These are phyloP conservation scores for Fulmarus glacialis DNA, from an alignment of 2,113 vertebrate species.

Conservation along the genomic window DNA sequence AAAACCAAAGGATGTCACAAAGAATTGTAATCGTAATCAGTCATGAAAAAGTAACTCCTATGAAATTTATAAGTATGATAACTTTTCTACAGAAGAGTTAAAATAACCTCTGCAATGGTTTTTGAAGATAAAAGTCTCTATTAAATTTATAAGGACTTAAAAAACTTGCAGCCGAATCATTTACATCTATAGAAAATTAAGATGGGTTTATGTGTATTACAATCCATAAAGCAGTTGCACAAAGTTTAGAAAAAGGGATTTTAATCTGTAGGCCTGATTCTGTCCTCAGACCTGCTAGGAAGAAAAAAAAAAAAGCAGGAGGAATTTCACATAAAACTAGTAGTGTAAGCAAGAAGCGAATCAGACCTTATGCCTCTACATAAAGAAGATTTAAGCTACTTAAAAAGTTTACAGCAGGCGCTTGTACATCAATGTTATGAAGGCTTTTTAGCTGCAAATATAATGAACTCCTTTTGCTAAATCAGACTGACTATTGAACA, in stretches of 20 bases:
- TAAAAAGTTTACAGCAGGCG: constrained; percentile 42
- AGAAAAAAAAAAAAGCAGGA: neutral
- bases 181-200: neutral
- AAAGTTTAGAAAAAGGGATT: neutral
- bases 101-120: neutral
- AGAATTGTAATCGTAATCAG: neutral
- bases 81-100: neutral
- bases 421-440: constrained; percentile 24
- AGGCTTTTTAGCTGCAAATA: constrained; percentile 61
- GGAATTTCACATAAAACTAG: neutral
- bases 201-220: neutral
- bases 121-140: neutral
- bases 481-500: constrained; percentile 56
- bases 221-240: neutral
- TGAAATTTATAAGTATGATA: neutral
- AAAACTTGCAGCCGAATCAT: neutral
- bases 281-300: neutral
- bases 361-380: neutral
- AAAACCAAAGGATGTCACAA: neutral
- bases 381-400: constrained; percentile 49
- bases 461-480: constrained; percentile 51
- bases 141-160: neutral
- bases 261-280: neutral
- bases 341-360: neutral
- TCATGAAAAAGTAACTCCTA: neutral